phyloP scores from a whole-genome alignment of 2,797 vertebrate genomes.

The Percopsis omiscomaycus region DNA sequence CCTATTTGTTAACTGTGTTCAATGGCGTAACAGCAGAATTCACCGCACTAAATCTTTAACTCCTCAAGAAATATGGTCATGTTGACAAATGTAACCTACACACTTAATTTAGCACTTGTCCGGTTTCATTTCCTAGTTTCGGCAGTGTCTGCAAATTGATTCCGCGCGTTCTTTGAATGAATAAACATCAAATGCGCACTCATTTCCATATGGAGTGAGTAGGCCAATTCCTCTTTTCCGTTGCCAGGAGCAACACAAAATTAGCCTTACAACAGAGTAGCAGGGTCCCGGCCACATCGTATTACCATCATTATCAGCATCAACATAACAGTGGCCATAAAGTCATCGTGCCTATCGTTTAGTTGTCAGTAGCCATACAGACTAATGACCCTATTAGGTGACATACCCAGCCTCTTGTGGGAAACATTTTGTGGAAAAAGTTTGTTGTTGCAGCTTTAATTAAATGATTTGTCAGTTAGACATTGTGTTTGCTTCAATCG shows the following conservation, averaged over 20 bases:
- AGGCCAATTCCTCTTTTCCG: conserved; percentile 30
- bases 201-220: conserved; percentile 58
- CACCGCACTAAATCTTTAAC: too few species aligned
- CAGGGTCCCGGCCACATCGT: conserved; percentile 34
- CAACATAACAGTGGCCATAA: conserved; percentile 59
- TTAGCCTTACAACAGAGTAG: conserved; percentile 61
- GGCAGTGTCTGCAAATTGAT: conserved; percentile 53
- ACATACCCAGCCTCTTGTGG: neutral
- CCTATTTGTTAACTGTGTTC: conserved; percentile 40
- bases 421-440: neutral
- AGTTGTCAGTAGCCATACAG: conserved; percentile 27
- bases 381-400: conserved; percentile 2
- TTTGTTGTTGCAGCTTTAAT: neutral
- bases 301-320: conserved; percentile 69
- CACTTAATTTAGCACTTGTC: neutral
- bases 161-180: conserved; percentile 53
- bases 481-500: too few species aligned
- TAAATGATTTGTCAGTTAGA: neutral
- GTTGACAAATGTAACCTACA: conserved; percentile 2
- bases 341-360: conserved; percentile 26
- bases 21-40: too few species aligned
- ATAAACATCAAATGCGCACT: conserved; percentile 65
- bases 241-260: conserved; percentile 36
- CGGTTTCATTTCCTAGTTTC: conserved; percentile 32
- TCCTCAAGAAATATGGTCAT: neutral